Evolutionary conservation across 2,797 vertebrate species (phyloP), one percentile per base, ranked within the genome.

Genomic region (Meda fulgida): DNA sequence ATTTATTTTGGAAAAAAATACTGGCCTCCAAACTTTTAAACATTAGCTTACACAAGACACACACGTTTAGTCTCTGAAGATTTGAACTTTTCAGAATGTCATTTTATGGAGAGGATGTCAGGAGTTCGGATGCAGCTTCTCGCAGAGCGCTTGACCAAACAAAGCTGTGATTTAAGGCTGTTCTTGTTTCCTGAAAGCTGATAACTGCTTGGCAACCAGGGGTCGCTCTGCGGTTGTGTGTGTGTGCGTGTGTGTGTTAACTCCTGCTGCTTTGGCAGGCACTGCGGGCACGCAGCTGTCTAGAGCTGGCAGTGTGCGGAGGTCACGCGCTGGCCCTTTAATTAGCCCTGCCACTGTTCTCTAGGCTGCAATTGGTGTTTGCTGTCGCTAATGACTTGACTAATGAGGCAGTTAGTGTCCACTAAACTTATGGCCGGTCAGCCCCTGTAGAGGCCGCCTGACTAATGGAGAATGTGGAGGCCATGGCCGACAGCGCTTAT

Each of bases 361-460:
- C 94, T 95, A 94, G 92, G 94, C 95, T 95, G 92, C 92, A 92
- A 95, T 97, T 94, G 90, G 92, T 95, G 95, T 96, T 94, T 94
- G 94, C 95, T 96, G 94, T 95, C 95, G 92, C 96, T 97, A 97
- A 97, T 96, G 96, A 97, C 95, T 94, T 95, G 96, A 95, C 96
- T 97, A 97, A 98, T 97, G 96, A 97, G 97, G 96, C 96, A 94
- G 96, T 96, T 97, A 96, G 94, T 92, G 94, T 96, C 95, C 94
- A 91, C 95, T 96, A 94, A 88, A 95, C 94, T 95, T 94, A 96
- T 94, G 95, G 94, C 91, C 94, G 92, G 92, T 91, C 89, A 89
- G 92, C 86, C 87, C 26, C 51, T 81, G 87, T 90, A 89, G 85
- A 89, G 87, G 89, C 89, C 89, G 88, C 88, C 81, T 92, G 90